Evolutionary conservation across 2,113 vertebrate genomes (phyloP).

Genomic region (Carollia perspicillata): DNA sequence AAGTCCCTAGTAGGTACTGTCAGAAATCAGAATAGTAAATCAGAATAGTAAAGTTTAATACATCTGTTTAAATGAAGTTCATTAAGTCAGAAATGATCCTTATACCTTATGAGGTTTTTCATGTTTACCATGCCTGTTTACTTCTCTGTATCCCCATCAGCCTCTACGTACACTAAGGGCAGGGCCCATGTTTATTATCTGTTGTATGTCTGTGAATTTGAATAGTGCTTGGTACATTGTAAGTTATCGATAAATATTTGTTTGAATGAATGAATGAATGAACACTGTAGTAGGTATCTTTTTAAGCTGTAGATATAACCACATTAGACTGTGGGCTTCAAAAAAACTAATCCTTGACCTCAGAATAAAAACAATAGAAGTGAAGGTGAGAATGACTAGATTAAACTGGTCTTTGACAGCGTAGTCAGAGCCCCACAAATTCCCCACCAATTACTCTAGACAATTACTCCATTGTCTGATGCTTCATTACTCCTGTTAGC

Average conservation of each 20-base stretch:
- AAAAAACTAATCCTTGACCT: constrained; percentile 5
- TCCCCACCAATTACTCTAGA: constrained; percentile 58
- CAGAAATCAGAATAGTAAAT: background rate
- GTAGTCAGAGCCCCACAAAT: constrained; percentile 57
- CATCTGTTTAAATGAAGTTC: background rate
- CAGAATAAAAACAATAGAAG: constrained; percentile 55
- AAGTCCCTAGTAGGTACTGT: background rate
- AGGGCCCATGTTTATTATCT: background rate
- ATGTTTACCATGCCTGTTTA: background rate
- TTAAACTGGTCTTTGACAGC: constrained; percentile 47
- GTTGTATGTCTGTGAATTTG: background rate
- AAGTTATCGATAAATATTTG: background rate
- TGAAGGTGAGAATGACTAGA: constrained; percentile 39
- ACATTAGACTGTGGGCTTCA: constrained; percentile 13
- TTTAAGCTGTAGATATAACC: constrained; percentile 12
- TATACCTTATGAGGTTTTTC: background rate
- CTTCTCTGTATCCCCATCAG: background rate
- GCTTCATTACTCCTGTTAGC: constrained; percentile 57
- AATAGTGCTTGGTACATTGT: background rate
- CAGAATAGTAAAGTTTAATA: background rate
- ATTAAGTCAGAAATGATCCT: background rate
- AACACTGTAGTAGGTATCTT: background rate
- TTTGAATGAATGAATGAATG: constrained; percentile 5
- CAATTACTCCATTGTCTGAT: constrained; percentile 53
- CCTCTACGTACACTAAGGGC: background rate